Evolutionary conservation across 2,888 invertebrate species (phyloP), one percentile per base, ranked within the genome.

Genomic region (Neoascia interrupta): DNA sequence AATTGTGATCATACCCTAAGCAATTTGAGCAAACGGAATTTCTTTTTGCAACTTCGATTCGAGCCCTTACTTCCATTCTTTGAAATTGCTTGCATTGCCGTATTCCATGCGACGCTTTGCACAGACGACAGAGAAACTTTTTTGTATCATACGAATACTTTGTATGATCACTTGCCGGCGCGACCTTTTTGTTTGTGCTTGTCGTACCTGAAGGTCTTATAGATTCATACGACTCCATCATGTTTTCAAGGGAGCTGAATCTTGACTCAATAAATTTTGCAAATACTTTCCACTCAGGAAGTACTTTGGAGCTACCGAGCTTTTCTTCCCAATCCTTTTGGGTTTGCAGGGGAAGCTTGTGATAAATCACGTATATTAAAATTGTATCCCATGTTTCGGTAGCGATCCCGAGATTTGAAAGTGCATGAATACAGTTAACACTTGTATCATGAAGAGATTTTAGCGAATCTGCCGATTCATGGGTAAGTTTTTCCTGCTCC

Each of bases 381-480:
- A 45, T 45, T 0, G 18, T 5, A 10, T 60, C 56, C 41, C 41
- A 43, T n/a, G n/a, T n/a, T 3, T 26, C 43, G 6, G 31, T 43
- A 11, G 31, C 31, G 1, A 58, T 43, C 5, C 31, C 23, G 5
- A 34, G 11, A 13, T 58, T 61, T 1, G 47, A 8, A 3, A 47
- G 28, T 16, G 61, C 61, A 18, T 61, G 36, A n/a, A 45, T 15
- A 19, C 36, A 47, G 11, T 58, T 47, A 4, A 3, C 18, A 16
- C 61, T 47, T 11, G 61, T 61, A 18, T 37, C 47, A n/a, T 61
- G 61, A 4, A 58, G n/a, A 0, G 45, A 4, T 15, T 45, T 18
- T 15, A 45, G 26, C 0, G 13, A 21, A 6, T 8, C 19, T 1
- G 43, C 58, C 2, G 58, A 43, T 34, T 45, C 43, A 34, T 58